phyloP scores from a whole-genome alignment of 2,888 invertebrate genomes.

The Lepidonotus clava region DNA sequence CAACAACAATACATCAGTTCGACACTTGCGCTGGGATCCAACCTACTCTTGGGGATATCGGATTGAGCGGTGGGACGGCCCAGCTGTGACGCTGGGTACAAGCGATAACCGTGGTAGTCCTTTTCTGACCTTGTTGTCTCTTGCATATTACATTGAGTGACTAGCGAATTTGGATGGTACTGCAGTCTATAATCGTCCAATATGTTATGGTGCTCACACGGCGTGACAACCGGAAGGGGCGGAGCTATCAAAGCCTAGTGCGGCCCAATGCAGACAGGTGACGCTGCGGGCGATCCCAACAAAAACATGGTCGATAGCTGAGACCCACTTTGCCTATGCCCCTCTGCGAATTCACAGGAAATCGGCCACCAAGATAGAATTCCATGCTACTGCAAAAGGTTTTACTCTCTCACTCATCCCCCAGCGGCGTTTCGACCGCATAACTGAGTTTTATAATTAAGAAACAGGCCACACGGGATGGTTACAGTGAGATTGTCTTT shows the following conservation, averaged over 20 bases:
- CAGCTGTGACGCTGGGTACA: background rate
- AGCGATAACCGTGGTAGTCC: slow-evolving; percentile 34
- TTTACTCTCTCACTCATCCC: background rate
- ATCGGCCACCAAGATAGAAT: background rate
- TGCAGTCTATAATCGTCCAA: too few relatives aligned
- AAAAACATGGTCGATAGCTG: background rate
- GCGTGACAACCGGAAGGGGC: slow-evolving; percentile 42
- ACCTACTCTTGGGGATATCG: slow-evolving; percentile 1
- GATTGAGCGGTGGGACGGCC: background rate
- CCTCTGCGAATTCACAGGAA: background rate
- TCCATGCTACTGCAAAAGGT: background rate
- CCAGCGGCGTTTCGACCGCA: too few relatives aligned
- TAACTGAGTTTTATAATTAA: too few relatives aligned
- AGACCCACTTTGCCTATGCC: background rate
- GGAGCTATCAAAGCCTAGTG: background rate
- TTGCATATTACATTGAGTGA: too few relatives aligned
- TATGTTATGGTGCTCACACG: background rate
- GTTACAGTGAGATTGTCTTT: too few relatives aligned
- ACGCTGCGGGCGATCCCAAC: background rate
- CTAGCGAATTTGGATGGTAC: too few relatives aligned
- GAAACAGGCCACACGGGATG: too few relatives aligned
- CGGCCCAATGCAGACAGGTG: too few relatives aligned
- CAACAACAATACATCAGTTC: too few relatives aligned
- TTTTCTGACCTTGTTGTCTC: too few relatives aligned
- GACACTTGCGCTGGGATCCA: background rate